These are phyloP conservation scores for Erinaceus europaeus DNA, from an alignment of 2,113 vertebrate genomes.

Conservation along the genomic window DNA sequence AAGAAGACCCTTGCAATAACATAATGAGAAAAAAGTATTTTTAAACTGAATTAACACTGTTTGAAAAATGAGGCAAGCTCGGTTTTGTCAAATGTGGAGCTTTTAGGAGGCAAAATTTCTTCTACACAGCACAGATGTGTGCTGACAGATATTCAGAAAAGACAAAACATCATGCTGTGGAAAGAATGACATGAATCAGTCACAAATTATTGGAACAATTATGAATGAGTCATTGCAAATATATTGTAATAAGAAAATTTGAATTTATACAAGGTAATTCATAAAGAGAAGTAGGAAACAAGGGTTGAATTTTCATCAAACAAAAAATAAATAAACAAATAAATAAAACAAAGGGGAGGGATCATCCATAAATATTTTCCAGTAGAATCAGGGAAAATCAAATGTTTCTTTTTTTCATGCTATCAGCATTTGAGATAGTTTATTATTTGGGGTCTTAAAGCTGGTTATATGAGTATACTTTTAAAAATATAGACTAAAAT, in stretches of 20 bases:
- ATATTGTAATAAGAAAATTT: conserved; percentile 33
- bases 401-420: too few species aligned
- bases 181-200: conserved; percentile 25
- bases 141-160: conserved; percentile 41
- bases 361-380: background rate
- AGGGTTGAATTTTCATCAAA: background rate
- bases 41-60: conserved; percentile 62
- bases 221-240: conserved; percentile 33
- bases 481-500: background rate
- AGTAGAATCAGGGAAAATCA: background rate
- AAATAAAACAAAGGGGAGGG: background rate
- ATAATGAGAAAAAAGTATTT: conserved; percentile 54
- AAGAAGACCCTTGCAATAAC: conserved; percentile 47
- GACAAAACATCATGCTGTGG: background rate
- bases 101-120: conserved; percentile 42
- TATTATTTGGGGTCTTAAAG: background rate
- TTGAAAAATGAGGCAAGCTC: conserved; percentile 64
- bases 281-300: background rate
- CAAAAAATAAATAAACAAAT: too few species aligned
- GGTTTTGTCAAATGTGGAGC: conserved; percentile 49
- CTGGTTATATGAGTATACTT: background rate
- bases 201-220: conserved; percentile 24
- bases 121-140: conserved; percentile 59
- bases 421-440: too few species aligned
- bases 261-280: background rate